These are phyloP conservation scores for Irena cyanogastra DNA, from an alignment of 2,113 vertebrate species.

Conservation along the genomic window DNA sequence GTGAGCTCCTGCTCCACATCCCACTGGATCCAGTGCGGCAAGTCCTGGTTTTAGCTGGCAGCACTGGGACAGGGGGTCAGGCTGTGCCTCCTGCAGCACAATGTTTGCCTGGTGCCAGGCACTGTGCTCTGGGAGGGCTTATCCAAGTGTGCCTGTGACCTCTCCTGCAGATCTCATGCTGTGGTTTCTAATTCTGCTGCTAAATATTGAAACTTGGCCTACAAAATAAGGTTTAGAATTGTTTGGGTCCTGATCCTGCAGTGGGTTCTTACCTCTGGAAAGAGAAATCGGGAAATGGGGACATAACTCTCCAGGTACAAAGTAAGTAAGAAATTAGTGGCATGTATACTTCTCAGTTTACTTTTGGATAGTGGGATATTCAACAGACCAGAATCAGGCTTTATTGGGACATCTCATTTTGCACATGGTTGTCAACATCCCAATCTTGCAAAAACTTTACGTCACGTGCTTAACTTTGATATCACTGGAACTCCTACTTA, in stretches of 20 bases:
- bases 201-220: fast-evolving
- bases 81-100: not conserved
- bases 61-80: not conserved
- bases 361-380: not conserved
- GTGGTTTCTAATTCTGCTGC: not conserved
- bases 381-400: not conserved
- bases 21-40: not conserved
- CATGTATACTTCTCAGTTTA: not conserved
- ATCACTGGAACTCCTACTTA: not conserved
- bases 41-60: not conserved
- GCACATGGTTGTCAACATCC: not conserved
- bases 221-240: not conserved
- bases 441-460: not conserved
- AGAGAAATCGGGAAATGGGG: fast-evolving
- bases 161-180: not conserved
- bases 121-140: not conserved
- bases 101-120: not conserved
- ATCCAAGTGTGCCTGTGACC: not conserved
- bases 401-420: not conserved
- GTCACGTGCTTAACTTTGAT: not conserved
- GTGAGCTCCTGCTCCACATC: not conserved
- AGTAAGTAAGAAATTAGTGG: not conserved
- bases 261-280: not conserved
- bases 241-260: not conserved
- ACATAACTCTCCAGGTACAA: not conserved